A percentile compares a stretch with the other conserved stretches of the same genome.
phyloP scores from a whole-genome alignment of 2,888 invertebrate species.

The Eremobia ochroleuca region DNA sequence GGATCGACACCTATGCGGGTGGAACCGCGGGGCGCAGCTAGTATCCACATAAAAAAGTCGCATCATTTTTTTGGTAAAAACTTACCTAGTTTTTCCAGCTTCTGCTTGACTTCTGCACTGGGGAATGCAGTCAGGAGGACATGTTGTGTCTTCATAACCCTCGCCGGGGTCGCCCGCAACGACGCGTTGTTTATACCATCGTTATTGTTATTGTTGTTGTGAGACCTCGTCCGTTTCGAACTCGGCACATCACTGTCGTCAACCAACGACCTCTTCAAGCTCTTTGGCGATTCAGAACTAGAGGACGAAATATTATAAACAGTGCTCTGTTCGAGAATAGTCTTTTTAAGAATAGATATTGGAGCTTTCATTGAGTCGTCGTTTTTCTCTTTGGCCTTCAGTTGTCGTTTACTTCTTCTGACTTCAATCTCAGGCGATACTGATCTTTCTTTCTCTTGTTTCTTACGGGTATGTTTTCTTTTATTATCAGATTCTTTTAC shows the following conservation, averaged over 20 bases:
- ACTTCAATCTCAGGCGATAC: conserved; percentile 71
- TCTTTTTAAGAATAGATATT: conserved; percentile 70
- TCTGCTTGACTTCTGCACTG: conserved; percentile 77
- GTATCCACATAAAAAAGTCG: background rate
- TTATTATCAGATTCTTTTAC: conserved; percentile 46
- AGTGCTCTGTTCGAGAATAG: conserved; percentile 76
- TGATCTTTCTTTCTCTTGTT: conserved; percentile 53
- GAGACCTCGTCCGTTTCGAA: conserved; percentile 76
- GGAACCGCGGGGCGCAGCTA: too few species aligned
- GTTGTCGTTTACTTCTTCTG: conserved; percentile 81
- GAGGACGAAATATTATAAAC: conserved; percentile 81
- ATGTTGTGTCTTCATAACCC: conserved; percentile 73
- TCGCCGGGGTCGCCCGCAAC: conserved; percentile 74
- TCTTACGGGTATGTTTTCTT: conserved; percentile 44
- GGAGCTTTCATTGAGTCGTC: conserved; percentile 58
- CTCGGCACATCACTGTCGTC: conserved; percentile 70
- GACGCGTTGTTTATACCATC: conserved; percentile 59
- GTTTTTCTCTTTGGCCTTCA: conserved; percentile 67
- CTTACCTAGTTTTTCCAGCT: conserved; percentile 83
- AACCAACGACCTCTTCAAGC: conserved; percentile 74
- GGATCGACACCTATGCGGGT: too few species aligned
- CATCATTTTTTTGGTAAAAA: background rate
- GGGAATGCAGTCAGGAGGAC: conserved; percentile 86
- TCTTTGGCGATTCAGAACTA: conserved; percentile 73
- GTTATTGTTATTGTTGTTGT: conserved; percentile 38